A percentile compares a stretch with the other conserved stretches of the same genome.
phyloP scores from a whole-genome alignment of 2,113 vertebrate genomes.

The Fregata magnificens region DNA sequence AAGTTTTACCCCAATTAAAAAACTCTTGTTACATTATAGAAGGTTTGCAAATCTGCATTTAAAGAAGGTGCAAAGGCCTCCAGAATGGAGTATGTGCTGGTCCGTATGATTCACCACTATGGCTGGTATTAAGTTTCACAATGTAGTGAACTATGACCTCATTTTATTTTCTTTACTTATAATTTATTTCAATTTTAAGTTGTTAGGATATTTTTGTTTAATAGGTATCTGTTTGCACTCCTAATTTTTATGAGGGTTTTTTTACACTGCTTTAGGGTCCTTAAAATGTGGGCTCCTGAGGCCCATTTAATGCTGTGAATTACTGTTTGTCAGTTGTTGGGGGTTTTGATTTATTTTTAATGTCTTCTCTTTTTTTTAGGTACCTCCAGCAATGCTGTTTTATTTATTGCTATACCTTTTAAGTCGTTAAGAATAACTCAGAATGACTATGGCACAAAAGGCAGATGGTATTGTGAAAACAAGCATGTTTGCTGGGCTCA shows the following conservation, averaged over 20 bases:
- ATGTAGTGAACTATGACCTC: conserved; percentile 68
- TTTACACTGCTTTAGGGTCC: conserved; percentile 57
- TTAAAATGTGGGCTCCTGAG: conserved; percentile 36
- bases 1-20: background rate
- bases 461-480: conserved; percentile 40
- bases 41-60: conserved; percentile 24
- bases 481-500: conserved; percentile 52
- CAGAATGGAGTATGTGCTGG: conserved; percentile 4
- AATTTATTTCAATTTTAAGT: conserved; percentile 78
- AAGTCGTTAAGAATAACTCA: conserved; percentile 41
- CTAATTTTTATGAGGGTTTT: conserved; percentile 66
- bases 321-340: conserved; percentile 67
- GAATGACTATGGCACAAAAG: conserved; percentile 62
- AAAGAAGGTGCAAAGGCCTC: conserved; percentile 2
- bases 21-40: background rate
- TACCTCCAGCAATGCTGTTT: conserved; percentile 68
- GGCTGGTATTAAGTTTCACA: conserved; percentile 49
- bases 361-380: conserved; percentile 68
- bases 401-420: conserved; percentile 76
- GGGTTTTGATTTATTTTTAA: conserved; percentile 41
- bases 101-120: conserved; percentile 24
- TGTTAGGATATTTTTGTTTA: conserved; percentile 72
- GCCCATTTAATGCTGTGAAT: conserved; percentile 84
- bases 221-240: conserved; percentile 75
- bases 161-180: conserved; percentile 72